These are phyloP conservation scores for Eupithecia tripunctaria DNA, from an alignment of 2,888 invertebrate species.

Conservation along the genomic window DNA sequence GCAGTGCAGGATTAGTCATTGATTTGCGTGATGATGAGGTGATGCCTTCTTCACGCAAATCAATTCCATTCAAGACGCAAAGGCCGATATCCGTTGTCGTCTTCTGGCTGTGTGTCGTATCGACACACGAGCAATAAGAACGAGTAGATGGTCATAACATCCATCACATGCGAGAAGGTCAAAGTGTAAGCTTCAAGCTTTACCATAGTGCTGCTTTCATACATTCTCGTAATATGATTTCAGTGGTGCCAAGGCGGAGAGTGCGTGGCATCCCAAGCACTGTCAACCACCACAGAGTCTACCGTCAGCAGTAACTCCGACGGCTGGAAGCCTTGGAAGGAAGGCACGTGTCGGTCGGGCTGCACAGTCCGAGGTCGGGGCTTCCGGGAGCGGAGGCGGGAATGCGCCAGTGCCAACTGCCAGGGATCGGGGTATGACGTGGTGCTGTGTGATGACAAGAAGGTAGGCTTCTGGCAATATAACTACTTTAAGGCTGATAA, in stretches of 20 bases:
- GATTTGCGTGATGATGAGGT: background rate
- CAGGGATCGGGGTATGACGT: slow-evolving; percentile 87
- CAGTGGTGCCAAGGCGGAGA: slow-evolving; percentile 88
- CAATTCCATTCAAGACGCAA: too few relatives aligned
- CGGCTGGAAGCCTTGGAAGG: slow-evolving; percentile 88
- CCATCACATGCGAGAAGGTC: background rate
- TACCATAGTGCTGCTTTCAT: background rate
- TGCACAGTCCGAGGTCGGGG: slow-evolving; percentile 87
- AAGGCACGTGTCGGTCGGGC: slow-evolving; percentile 86
- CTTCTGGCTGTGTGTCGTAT: background rate
- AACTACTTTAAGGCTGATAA: too few relatives aligned
- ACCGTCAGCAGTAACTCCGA: slow-evolving; percentile 83
- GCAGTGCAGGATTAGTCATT: background rate
- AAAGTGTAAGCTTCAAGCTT: background rate
- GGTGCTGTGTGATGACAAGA: slow-evolving; percentile 87
- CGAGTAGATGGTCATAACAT: too few relatives aligned
- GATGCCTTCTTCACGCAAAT: too few relatives aligned
- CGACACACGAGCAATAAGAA: too few relatives aligned
- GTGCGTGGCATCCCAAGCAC: slow-evolving; percentile 78
- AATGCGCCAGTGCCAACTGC: slow-evolving; percentile 85
- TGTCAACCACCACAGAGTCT: slow-evolving; percentile 44
- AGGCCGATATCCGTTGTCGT: background rate
- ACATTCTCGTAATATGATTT: background rate
- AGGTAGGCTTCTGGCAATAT: slow-evolving; percentile 63
- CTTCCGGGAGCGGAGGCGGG: slow-evolving; percentile 82